Evolutionary conservation across 2,113 vertebrate species (phyloP).

Genomic region (Pachyramphus minor): DNA sequence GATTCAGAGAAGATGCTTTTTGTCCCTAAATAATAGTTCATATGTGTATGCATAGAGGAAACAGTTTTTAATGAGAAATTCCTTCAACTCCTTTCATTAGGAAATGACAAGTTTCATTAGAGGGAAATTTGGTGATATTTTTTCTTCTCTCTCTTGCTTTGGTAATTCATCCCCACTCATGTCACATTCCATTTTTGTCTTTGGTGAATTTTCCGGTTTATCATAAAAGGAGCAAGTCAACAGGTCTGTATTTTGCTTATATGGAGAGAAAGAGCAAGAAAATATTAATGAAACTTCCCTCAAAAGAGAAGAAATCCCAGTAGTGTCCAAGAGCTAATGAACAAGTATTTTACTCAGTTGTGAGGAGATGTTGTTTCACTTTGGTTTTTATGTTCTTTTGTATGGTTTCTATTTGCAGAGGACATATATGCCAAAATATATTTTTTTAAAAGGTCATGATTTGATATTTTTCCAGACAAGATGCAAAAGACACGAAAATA

Average conservation of each 20-base stretch:
- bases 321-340: background rate
- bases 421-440: background rate
- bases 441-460: background rate
- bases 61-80: slow-evolving; percentile 14
- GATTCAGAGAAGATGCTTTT: background rate
- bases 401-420: background rate
- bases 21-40: background rate
- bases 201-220: background rate
- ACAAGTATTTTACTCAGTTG: background rate
- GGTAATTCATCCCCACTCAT: background rate
- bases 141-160: background rate
- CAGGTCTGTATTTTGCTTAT: background rate
- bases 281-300: background rate
- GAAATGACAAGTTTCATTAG: slow-evolving; percentile 24
- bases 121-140: background rate
- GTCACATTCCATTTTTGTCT: slow-evolving; percentile 5
- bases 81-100: background rate
- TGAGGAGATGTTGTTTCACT: background rate
- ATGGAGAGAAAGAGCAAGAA: background rate
- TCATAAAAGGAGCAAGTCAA: background rate
- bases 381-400: background rate
- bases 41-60: background rate
- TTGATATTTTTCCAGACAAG: background rate
- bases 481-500: background rate
- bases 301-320: background rate